These are phyloP conservation scores for Neodon shergylaensis DNA, from an alignment of 2,113 vertebrate species.

Conservation along the genomic window DNA sequence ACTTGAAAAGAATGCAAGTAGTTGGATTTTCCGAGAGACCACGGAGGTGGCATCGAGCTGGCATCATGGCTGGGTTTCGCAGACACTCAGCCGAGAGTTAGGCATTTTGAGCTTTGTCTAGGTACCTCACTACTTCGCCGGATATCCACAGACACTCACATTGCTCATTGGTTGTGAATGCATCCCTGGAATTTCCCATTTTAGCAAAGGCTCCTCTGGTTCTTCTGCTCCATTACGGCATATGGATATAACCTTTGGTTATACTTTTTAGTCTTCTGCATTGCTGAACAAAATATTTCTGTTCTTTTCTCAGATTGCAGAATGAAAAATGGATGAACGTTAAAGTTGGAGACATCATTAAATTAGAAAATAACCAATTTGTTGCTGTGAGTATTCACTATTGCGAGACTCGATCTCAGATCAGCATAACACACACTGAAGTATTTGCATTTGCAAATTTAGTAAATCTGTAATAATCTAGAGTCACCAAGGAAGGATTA, in stretches of 20 bases:
- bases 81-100: not conserved
- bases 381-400: constrained; percentile 86
- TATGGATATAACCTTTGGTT: not conserved
- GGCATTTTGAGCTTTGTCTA: not conserved
- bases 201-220: not conserved
- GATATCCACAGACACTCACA: not conserved
- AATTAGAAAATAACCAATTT: constrained; percentile 88
- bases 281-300: constrained; percentile 41
- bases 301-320: constrained; percentile 77
- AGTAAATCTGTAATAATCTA: constrained; percentile 9
- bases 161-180: not conserved
- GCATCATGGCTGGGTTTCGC: not conserved
- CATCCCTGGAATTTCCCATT: not conserved
- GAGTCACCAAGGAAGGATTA: not conserved
- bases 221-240: not conserved
- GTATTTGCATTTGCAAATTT: constrained; percentile 48
- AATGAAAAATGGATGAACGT: constrained; percentile 88
- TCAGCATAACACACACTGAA: not conserved
- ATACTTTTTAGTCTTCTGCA: not conserved
- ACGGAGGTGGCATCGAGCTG: not conserved
- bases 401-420: constrained; percentile 5
- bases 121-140: not conserved
- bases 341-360: constrained; percentile 85
- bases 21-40: constrained; percentile 9
- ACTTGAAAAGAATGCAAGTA: constrained; percentile 33